A percentile compares a stretch with the other conserved stretches of the same genome.
Conservation (phyloP, 2,113 vertebrate genomes). For the Narcine bancroftii region DNA sequence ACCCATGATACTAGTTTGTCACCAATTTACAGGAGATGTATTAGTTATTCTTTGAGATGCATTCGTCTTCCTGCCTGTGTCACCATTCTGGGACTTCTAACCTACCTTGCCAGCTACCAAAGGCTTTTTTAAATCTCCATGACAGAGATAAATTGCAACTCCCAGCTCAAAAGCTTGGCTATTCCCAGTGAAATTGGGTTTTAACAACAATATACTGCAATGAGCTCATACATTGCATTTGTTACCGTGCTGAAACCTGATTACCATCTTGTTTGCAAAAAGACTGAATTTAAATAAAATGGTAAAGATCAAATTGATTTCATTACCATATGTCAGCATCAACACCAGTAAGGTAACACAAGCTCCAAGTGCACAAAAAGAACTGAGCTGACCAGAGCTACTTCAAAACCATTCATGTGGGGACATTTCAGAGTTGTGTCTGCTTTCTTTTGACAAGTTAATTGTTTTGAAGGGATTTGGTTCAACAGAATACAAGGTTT, state of each 20-base stretch:
- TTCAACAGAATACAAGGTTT: background rate
- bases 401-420: background rate
- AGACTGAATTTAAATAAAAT: background rate
- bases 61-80: background rate
- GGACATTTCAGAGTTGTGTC: background rate
- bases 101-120: background rate
- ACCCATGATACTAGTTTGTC: background rate
- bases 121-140: constrained; percentile 2
- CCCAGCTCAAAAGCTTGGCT: too few species aligned
- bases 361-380: background rate
- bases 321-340: background rate
- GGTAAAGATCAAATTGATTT: background rate
- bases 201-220: constrained; percentile 18
- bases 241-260: background rate
- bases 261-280: background rate
- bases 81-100: background rate
- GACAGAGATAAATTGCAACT: constrained; percentile 25
- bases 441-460: background rate
- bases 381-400: background rate
- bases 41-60: background rate
- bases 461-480: background rate
- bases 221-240: background rate
- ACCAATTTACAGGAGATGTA: background rate
- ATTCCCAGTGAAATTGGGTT: background rate
- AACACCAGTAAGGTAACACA: background rate